Base-by-base conservation (phyloP, 2,888 invertebrate species). In the Perdita meconis region DNA sequence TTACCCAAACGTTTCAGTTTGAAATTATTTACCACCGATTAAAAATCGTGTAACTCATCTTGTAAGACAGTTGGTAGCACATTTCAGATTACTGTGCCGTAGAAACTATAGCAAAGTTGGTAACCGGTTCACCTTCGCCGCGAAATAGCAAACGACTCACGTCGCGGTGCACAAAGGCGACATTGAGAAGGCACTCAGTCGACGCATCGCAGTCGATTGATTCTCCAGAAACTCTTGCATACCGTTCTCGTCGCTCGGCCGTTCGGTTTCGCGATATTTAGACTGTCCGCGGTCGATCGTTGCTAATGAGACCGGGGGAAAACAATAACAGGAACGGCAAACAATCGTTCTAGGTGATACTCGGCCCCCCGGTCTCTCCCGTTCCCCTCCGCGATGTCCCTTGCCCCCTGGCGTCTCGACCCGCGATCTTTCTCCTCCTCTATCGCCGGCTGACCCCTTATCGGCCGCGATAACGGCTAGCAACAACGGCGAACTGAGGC, bases 391-490 rank as follows among this genome's bases (percentile, higher is more conserved):
- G n/a, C n/a, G n/a, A 10, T 38, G 6, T n/a, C 34, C n/a, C 13
- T 22, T 19, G 3, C 6, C 26, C 13, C 56, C 44, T 59, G 47
- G 19, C 59, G 34, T 34, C 42, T 34, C 57, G n/a, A 30, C 36
- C 12, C 6, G 26, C 42, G 30, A 51, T 65, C 71, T 59, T 24
- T 51, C 66, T 68, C 47, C 57, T 65, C 55, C 61, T 42, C 44
- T 44, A 8, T 56, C 60, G 42, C 16, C 42, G 24, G 34, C 22
- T 50, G 71, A 75, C 74, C 61, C 42, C 81, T 84, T 85, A 84
- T 85, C 84, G 63, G 51, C 24, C 47, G 59, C 73, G 86, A 86
- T 85, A 85, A 85, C 84, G 71, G 60, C 47, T 61, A 42, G 40
- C 36, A 66, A 77, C 80, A 67, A 72, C 80, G 64, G 36, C 71